Percentiles rank a stretch among this genome's conserved stretches.
These are phyloP conservation scores for Sarcophilus harrisii DNA, from an alignment of 2,797 vertebrate genomes.

Conservation along the genomic window DNA sequence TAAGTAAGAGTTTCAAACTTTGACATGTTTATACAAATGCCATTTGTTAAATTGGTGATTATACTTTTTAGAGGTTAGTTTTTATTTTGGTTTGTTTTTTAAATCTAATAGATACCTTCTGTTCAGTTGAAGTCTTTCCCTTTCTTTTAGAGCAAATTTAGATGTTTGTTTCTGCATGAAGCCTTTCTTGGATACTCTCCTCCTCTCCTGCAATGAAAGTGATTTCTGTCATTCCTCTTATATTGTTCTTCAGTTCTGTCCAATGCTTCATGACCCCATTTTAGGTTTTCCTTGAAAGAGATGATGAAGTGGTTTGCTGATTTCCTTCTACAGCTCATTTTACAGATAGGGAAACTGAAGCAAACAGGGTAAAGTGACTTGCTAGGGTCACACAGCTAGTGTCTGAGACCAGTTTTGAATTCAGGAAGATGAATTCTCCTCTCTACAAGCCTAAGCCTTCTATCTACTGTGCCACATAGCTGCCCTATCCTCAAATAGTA, in stretches of 20 bases:
- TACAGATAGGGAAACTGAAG: conserved; percentile 3
- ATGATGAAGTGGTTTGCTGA: not conserved
- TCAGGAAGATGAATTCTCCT: not conserved
- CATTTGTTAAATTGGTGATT: not conserved
- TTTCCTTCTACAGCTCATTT: not conserved
- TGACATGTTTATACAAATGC: not conserved
- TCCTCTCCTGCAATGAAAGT: not conserved
- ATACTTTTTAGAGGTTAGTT: not conserved
- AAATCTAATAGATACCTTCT: not conserved
- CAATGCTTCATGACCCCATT: not conserved
- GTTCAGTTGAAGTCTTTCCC: not conserved
- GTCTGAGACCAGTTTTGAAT: not conserved
- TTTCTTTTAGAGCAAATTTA: not conserved
- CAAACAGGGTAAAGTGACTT: conserved; percentile 24
- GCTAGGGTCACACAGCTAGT: not conserved
- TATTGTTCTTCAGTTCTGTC: not conserved
- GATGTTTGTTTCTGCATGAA: not conserved
- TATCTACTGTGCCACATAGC: not conserved
- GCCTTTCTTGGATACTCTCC: not conserved
- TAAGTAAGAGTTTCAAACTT: not conserved
- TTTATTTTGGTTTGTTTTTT: not conserved
- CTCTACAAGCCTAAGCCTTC: not conserved
- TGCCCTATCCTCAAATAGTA: not conserved
- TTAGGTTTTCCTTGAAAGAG: not conserved
- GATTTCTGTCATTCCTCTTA: not conserved